Conservation (phyloP, 2,888 invertebrate genomes). For the Ectropis crepuscularia region DNA sequence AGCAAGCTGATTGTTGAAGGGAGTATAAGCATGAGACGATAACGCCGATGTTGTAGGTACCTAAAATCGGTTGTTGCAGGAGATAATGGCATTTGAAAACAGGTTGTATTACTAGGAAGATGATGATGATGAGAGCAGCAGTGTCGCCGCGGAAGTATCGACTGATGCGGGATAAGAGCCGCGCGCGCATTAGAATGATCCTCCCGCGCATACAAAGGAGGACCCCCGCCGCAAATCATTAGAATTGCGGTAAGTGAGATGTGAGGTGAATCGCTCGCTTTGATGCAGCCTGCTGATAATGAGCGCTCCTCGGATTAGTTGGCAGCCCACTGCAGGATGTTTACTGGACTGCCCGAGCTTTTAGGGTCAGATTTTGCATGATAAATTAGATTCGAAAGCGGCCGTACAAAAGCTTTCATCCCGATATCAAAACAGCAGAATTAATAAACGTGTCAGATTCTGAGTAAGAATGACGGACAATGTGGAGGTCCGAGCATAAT, state of each 20-base stretch:
- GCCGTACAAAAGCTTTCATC: slow-evolving; percentile 18
- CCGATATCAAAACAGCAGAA: slow-evolving; percentile 33
- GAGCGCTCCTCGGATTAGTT: slow-evolving; percentile 68
- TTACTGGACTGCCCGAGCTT: slow-evolving; percentile 45
- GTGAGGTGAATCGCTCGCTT: slow-evolving; percentile 75
- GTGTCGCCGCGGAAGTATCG: slow-evolving; percentile 68
- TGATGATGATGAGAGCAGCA: neutral
- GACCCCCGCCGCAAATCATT: slow-evolving; percentile 80
- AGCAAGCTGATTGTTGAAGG: no score
- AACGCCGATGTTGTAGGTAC: no score
- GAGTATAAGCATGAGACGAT: no score
- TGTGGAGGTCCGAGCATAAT: slow-evolving; percentile 63
- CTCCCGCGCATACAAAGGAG: slow-evolving; percentile 72
- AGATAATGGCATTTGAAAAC: no score
- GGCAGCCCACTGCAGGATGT: slow-evolving; percentile 58
- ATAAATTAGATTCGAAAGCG: slow-evolving; percentile 30
- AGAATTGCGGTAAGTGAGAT: slow-evolving; percentile 80
- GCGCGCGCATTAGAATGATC: slow-evolving; percentile 29
- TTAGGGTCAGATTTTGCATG: slow-evolving; percentile 50
- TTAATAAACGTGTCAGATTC: slow-evolving; percentile 59
- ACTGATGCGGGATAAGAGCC: slow-evolving; percentile 34
- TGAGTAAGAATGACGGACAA: slow-evolving; percentile 63
- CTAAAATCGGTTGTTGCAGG: no score
- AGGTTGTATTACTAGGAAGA: no score
- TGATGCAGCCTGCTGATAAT: slow-evolving; percentile 69